Evolutionary conservation across 2,797 vertebrate genomes (phyloP).

Genomic region (Halcyon badia): DNA sequence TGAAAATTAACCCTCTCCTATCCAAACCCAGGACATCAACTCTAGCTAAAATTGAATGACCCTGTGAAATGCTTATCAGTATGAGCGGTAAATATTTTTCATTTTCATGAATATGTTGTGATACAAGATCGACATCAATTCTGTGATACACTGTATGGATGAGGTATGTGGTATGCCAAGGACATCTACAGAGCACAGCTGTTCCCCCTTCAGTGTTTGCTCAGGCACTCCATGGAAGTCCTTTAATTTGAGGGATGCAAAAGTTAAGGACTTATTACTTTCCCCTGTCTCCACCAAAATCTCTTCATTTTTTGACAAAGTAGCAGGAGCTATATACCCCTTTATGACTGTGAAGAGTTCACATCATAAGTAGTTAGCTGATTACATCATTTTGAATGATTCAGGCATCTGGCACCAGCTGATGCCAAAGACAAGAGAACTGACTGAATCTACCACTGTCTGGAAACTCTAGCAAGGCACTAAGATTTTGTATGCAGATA

Average conservation of each 20-base stretch:
- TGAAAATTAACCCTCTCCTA: too few species aligned
- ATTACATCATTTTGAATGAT: neutral
- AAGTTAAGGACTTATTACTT: neutral
- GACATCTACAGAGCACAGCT: rapidly evolving
- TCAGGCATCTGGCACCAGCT: neutral
- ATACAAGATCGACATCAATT: neutral
- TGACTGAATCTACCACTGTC: neutral
- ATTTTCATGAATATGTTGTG: neutral
- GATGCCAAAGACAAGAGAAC: neutral
- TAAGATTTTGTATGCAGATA: neutral
- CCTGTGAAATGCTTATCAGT: neutral
- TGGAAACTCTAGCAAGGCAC: neutral
- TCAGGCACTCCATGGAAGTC: neutral
- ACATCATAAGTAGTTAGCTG: neutral
- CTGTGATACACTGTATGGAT: neutral
- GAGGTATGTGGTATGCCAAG: neutral
- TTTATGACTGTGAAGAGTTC: neutral
- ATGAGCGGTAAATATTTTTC: neutral
- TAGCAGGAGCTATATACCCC: neutral
- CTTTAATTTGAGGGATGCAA: neutral
- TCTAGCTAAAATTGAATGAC: neutral
- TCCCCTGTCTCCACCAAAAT: neutral
- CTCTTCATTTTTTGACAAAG: neutral
- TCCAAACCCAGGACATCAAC: neutral
- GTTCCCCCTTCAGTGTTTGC: neutral